These are phyloP conservation scores for Paramisgurnus dabryanus DNA, from an alignment of 2,113 vertebrate genomes.

Conservation along the genomic window DNA sequence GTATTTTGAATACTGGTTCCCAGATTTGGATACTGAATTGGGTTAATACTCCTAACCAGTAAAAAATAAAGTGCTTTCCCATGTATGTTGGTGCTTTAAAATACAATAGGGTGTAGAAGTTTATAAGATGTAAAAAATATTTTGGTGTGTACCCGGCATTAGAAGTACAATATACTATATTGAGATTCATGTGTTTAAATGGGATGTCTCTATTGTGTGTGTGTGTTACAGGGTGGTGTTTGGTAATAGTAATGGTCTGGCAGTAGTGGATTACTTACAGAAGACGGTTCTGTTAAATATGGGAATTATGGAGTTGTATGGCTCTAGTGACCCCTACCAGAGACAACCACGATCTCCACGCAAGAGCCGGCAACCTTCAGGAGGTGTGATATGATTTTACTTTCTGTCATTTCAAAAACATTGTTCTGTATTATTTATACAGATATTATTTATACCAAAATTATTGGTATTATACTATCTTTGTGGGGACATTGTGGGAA, in stretches of 20 bases:
- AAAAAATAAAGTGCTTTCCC: too few species aligned
- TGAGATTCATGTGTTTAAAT: neutral
- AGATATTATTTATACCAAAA: too few species aligned
- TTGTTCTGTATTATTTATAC: too few species aligned
- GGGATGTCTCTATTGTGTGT: neutral
- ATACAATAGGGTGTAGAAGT: too few species aligned
- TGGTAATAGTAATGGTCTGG: conserved; percentile 96
- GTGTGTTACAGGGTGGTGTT: conserved; percentile 84
- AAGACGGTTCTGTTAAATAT: conserved; percentile 93
- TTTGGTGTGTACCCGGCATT: too few species aligned
- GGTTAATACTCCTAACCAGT: too few species aligned
- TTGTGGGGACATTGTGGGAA: too few species aligned
- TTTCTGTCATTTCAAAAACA: neutral
- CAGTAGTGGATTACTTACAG: conserved; percentile 97
- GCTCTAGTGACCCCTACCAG: conserved; percentile 93
- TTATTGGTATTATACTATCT: too few species aligned
- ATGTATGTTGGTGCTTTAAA: too few species aligned
- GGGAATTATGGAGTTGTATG: conserved; percentile 90
- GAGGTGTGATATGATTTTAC: conserved; percentile 79
- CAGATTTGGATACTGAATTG: too few species aligned
- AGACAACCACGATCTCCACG: conserved; percentile 94
- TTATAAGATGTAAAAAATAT: too few species aligned
- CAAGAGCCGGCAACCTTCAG: conserved; percentile 92
- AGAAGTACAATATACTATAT: neutral
- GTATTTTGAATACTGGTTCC: too few species aligned